Evolutionary conservation across 2,113 vertebrate species (phyloP), one percentile per base, ranked within the genome.

Genomic region (Cepphus grylle): DNA sequence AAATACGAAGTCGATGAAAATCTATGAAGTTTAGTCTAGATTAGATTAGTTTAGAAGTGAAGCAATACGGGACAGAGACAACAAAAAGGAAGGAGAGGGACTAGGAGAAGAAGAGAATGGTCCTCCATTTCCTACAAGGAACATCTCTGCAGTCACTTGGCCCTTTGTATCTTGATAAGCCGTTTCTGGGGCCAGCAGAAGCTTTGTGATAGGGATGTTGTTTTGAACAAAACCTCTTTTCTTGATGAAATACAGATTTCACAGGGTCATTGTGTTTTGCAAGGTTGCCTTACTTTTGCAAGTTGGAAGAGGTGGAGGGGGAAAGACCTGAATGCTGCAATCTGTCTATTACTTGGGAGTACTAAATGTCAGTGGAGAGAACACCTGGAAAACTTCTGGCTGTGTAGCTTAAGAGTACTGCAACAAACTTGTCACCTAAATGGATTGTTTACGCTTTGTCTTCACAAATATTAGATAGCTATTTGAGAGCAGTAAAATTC

Each of bases 401-500:
- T 88, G 5, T 20, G 14, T 8, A 59, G 43, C 43, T 90, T 45
- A 69, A 84, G 71, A 92, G 12, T 18, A 25, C 34, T 61, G 38
- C 36, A 80, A n/a, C 17, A 49, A 77, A 61, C 16, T 34, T n/a
- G 50, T 85, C 26, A 58, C 32, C 32, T 32, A 45, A 4, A 70
- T 42, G n/a, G 65, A 32, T 34, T 91, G 45, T 78, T 95, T 74
- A 26, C 32, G 34, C 13, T 90, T 65, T 53, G 18, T 66, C 86
- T 86, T 91, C 91, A 71, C 80, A 86, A 93, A 92, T 81, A 42
- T 94, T 90, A 83, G 67, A 34, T 56, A 67, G 40, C 15, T 93
- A 34, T 96, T 77, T 83, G 50, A 93, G 47, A 92, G 47, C 42
- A 78, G 52, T 50, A 56, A 76, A 55, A 72, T 40, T 78, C 69